phyloP scores from a whole-genome alignment of 2,888 invertebrate species.

The Calliscelio sp. region DNA sequence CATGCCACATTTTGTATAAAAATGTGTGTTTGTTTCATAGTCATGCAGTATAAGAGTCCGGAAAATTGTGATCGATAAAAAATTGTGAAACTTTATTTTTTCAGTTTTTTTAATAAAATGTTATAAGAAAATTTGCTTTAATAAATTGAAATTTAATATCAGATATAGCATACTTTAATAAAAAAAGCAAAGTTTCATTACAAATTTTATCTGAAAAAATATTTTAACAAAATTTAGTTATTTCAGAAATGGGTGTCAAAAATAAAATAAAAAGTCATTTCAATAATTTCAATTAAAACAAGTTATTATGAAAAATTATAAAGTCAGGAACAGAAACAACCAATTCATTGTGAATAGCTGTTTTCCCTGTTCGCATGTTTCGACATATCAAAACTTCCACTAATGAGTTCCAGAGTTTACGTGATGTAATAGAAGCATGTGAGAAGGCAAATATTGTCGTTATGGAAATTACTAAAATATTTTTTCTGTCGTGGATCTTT shows the following conservation, averaged over 20 bases:
- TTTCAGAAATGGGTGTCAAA: too few relatives aligned
- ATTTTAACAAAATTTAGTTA: too few relatives aligned
- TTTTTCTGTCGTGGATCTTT: too few relatives aligned
- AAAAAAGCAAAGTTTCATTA: too few relatives aligned
- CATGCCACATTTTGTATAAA: constrained; percentile 5
- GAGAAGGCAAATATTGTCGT: too few relatives aligned
- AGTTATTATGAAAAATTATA: not conserved
- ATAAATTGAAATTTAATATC: too few relatives aligned
- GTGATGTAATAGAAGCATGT: constrained; percentile 35
- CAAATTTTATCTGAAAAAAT: too few relatives aligned
- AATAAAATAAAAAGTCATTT: not conserved
- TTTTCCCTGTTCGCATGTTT: not conserved
- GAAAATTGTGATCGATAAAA: not conserved
- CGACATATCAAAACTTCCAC: not conserved
- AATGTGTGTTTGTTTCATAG: not conserved
- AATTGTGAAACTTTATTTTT: too few relatives aligned
- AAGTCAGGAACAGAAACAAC: not conserved
- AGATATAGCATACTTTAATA: too few relatives aligned
- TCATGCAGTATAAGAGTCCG: not conserved
- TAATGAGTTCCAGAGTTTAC: constrained; percentile 26
- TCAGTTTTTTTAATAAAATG: too few relatives aligned
- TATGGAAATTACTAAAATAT: too few relatives aligned
- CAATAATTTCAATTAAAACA: not conserved
- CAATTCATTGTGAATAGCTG: constrained; percentile 17
- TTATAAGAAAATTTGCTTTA: too few relatives aligned